A percentile compares a stretch with the other conserved stretches of the same genome.
These are phyloP conservation scores for Copsychus sechellarum DNA, from an alignment of 2,113 vertebrate species.

Conservation along the genomic window DNA sequence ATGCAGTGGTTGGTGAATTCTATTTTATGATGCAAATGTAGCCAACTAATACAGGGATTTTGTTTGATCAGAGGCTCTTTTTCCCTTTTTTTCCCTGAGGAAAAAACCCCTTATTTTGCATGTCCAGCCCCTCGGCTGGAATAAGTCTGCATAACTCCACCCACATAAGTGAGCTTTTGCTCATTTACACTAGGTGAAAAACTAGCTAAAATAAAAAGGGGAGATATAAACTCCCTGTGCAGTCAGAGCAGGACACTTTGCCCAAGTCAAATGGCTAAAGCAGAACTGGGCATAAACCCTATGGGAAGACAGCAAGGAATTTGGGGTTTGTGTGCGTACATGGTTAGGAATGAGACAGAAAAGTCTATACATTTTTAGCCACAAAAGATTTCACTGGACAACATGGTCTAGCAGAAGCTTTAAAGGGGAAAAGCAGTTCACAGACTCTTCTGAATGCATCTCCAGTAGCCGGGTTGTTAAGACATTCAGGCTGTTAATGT, in stretches of 20 bases:
- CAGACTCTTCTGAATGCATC: constrained; percentile 68
- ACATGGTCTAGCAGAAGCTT: constrained; percentile 57
- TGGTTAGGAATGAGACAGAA: constrained; percentile 9
- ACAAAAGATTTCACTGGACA: constrained; percentile 58
- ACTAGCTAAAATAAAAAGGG: neutral
- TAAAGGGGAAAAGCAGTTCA: constrained; percentile 68
- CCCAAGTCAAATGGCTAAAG: neutral
- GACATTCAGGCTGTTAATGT: constrained; percentile 71
- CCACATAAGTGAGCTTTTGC: neutral
- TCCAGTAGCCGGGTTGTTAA: constrained; percentile 69
- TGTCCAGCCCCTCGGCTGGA: neutral
- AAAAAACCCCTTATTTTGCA: neutral
- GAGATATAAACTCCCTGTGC: neutral
- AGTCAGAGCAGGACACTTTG: neutral
- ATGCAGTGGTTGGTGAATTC: neutral
- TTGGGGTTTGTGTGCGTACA: neutral
- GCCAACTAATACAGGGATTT: constrained; percentile 13
- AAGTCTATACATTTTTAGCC: constrained; percentile 31
- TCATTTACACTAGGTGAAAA: neutral
- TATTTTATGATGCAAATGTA: constrained; percentile 68
- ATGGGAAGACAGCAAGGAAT: neutral
- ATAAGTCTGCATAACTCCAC: neutral
- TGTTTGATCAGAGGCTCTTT: constrained; percentile 19
- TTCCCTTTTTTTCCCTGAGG: neutral
- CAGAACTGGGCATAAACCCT: neutral